Percentiles rank a stretch among this genome's conserved stretches.
Conservation (phyloP, 2,888 invertebrate species). For the Schizaphis graminum region DNA sequence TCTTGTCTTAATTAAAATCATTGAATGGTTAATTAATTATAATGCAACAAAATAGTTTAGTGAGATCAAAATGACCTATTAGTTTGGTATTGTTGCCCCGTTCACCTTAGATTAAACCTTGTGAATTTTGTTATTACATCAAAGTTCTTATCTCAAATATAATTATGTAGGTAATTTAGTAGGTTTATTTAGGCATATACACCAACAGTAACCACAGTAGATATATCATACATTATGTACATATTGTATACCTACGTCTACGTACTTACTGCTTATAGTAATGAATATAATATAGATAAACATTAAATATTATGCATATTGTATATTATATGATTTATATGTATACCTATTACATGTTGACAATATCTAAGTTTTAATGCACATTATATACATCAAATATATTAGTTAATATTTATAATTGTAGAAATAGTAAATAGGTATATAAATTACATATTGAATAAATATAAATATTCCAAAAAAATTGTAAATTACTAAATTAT, state of each 20-base stretch:
- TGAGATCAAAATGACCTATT: not conserved
- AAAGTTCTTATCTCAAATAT: not conserved
- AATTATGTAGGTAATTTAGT: not conserved
- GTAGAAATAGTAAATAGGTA: not conserved
- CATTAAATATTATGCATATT: not conserved
- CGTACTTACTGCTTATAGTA: not conserved
- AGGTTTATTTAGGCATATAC: not conserved
- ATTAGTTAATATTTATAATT: not conserved
- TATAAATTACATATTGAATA: not conserved
- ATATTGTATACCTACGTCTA: not conserved
- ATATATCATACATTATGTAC: not conserved
- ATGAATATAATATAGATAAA: not conserved
- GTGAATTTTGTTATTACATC: not conserved
- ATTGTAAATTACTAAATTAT: not conserved
- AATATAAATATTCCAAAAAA: not conserved
- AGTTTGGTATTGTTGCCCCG: not conserved
- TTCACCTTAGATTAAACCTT: slow-evolving; percentile 22
- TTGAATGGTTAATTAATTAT: not conserved
- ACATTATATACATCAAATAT: not conserved
- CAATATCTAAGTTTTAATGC: not conserved
- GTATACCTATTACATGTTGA: not conserved
- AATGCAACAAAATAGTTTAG: not conserved
- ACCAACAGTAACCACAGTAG: not conserved
- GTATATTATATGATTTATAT: not conserved
- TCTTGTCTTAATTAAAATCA: not conserved